Evolutionary conservation across 2,797 vertebrate genomes (phyloP).

Genomic region (Allenopithecus nigroviridis): DNA sequence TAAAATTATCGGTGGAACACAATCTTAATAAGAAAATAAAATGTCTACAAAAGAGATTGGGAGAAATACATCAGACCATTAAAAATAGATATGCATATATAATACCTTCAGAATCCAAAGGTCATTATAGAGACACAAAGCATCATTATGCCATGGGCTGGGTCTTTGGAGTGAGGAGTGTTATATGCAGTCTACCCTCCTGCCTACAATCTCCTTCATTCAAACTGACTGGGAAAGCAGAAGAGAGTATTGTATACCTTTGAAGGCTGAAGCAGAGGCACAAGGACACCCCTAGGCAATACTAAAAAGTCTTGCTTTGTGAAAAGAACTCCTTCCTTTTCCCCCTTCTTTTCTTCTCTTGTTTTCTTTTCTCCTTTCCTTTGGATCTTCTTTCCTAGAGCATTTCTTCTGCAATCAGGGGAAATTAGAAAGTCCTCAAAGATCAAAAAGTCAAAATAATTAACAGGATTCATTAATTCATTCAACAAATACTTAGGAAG

Average conservation of each 20-base stretch:
- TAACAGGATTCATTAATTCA: neutral
- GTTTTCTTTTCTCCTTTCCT: neutral
- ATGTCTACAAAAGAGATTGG: neutral
- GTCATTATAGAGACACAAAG: neutral
- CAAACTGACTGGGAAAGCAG: neutral
- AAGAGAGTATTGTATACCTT: neutral
- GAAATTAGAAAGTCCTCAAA: neutral
- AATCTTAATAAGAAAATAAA: neutral
- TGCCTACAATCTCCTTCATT: neutral
- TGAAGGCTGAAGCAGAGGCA: neutral
- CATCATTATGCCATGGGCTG: neutral
- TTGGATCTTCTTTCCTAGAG: neutral
- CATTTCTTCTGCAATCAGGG: neutral
- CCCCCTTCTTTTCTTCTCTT: neutral
- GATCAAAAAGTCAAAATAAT: neutral
- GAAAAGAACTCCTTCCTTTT: neutral
- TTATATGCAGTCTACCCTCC: neutral
- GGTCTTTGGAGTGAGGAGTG: neutral
- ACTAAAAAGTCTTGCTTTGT: neutral
- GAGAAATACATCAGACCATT: neutral
- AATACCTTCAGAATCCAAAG: neutral
- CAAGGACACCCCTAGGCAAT: too few species aligned
- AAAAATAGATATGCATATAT: neutral
- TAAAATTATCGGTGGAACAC: neutral
- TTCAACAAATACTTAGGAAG: neutral